Conservation (phyloP, 2,113 vertebrate species). For the Oreochromis aureus region DNA sequence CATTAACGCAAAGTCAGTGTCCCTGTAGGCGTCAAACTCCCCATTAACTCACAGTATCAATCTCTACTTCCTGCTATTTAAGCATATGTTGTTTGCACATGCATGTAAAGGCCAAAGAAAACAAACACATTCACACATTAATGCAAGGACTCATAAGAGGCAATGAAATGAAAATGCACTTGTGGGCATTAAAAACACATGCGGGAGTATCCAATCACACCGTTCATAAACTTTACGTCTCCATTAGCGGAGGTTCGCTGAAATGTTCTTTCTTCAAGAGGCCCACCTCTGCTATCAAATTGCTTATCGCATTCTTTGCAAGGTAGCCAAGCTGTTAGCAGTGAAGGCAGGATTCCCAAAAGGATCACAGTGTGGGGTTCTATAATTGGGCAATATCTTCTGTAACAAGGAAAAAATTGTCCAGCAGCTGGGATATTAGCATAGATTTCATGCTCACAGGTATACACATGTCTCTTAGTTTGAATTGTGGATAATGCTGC, state of each 20-base stretch:
- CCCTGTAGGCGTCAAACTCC: conserved; percentile 36
- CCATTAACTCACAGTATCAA: conserved; percentile 27
- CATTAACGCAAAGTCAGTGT: conserved; percentile 29
- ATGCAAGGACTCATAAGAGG: neutral
- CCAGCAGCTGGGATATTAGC: neutral
- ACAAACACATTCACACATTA: neutral
- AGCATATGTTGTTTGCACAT: conserved; percentile 18
- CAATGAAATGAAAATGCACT: neutral
- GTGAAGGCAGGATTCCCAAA: neutral
- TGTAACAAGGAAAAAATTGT: neutral
- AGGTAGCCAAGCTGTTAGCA: neutral
- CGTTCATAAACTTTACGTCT: conserved; percentile 26
- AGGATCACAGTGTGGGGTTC: neutral
- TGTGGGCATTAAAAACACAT: conserved; percentile 2
- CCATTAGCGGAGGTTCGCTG: conserved; percentile 17
- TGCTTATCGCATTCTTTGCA: neutral
- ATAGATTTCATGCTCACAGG: neutral
- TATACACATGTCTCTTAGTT: neutral
- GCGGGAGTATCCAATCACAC: conserved; percentile 29
- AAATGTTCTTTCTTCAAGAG: neutral
- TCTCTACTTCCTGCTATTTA: conserved; percentile 4
- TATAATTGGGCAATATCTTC: neutral
- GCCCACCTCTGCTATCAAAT: neutral
- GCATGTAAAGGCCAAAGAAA: neutral
- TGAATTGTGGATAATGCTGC: neutral